Conservation (phyloP, 2,797 vertebrate genomes). For the Falco columbarius region DNA sequence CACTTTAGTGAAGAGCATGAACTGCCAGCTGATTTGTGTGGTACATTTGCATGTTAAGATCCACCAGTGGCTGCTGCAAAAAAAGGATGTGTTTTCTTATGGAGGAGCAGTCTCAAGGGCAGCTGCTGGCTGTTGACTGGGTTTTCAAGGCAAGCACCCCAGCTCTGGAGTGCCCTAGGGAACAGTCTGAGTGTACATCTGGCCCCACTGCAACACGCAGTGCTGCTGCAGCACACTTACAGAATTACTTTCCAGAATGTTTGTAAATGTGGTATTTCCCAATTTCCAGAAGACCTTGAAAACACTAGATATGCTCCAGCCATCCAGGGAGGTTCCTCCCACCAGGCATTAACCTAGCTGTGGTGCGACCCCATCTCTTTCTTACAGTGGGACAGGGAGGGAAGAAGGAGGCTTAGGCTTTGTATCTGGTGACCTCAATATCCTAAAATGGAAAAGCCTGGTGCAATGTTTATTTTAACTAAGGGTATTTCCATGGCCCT, state of each 20-base stretch:
- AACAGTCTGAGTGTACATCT: neutral
- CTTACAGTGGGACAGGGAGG: neutral
- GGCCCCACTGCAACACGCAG: neutral
- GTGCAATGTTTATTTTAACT: slow-evolving; percentile 33
- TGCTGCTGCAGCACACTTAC: neutral
- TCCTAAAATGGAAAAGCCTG: slow-evolving; percentile 10
- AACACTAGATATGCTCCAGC: neutral
- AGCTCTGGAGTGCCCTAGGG: neutral
- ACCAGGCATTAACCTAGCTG: neutral
- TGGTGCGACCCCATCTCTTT: neutral
- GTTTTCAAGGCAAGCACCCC: neutral
- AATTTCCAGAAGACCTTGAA: neutral
- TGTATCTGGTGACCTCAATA: neutral
- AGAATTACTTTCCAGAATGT: neutral
- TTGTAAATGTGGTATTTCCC: neutral
- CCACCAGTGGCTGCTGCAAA: neutral
- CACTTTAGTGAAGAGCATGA: slow-evolving; percentile 6
- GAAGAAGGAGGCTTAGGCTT: neutral
- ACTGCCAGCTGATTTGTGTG: neutral
- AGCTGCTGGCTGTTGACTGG: neutral
- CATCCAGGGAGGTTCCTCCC: neutral
- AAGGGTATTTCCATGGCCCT: slow-evolving; percentile 21
- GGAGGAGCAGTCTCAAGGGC: neutral
- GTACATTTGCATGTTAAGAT: neutral
- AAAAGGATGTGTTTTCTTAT: neutral